A percentile compares a stretch with the other conserved stretches of the same genome.
phyloP scores from a whole-genome alignment of 2,113 vertebrate genomes.

The Nycticorax nycticorax region DNA sequence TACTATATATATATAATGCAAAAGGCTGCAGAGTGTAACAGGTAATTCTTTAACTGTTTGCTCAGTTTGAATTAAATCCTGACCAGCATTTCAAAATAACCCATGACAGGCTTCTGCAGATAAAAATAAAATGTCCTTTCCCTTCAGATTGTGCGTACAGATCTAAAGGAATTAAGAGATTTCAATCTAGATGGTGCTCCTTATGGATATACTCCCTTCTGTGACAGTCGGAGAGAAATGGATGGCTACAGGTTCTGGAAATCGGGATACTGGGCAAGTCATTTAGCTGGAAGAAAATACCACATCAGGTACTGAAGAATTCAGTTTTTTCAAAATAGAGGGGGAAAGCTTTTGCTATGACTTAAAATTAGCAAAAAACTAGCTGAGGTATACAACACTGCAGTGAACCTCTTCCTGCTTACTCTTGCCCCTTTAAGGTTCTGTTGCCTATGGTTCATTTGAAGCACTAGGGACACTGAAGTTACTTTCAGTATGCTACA shows the following conservation, averaged over 20 bases:
- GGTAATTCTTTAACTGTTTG: background rate
- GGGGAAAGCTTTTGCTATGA: background rate
- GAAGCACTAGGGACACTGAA: background rate
- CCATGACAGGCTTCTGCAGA: background rate
- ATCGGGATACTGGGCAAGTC: conserved; percentile 97
- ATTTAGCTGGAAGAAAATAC: conserved; percentile 93
- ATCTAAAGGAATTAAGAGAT: conserved; percentile 93
- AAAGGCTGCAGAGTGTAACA: background rate
- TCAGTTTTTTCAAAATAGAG: background rate
- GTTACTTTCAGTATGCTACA: background rate
- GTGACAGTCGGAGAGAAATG: conserved; percentile 95
- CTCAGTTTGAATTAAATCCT: background rate
- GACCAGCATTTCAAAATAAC: background rate
- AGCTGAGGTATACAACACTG: rapidly evolving
- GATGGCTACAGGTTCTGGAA: conserved; percentile 99
- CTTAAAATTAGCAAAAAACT: background rate
- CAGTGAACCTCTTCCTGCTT: background rate
- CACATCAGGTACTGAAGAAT: conserved; percentile 89
- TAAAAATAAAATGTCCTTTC: background rate
- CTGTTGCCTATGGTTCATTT: background rate
- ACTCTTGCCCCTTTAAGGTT: background rate
- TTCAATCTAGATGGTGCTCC: conserved; percentile 94
- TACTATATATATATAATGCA: background rate
- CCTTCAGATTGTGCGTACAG: conserved; percentile 92
- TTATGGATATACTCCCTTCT: conserved; percentile 97